Percentiles rank a stretch among this genome's conserved stretches.
Evolutionary conservation across 2,797 vertebrate genomes (phyloP).

Genomic region (Apodemus agrarius): DNA sequence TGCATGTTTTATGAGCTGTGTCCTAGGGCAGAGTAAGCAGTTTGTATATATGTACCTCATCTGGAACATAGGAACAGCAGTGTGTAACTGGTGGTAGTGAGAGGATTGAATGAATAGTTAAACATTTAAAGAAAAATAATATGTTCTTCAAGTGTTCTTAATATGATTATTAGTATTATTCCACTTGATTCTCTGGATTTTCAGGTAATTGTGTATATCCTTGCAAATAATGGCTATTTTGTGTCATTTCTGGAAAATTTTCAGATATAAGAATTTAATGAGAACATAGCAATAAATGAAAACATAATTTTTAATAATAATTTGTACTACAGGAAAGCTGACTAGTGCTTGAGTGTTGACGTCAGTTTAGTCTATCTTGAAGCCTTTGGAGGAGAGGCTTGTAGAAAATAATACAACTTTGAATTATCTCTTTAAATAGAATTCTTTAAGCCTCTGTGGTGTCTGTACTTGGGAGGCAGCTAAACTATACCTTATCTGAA

Average conservation of each 20-base stretch:
- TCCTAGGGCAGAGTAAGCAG: neutral
- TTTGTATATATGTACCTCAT: slow-evolving; percentile 18
- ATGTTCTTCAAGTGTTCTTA: neutral
- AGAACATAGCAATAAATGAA: neutral
- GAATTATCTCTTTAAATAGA: neutral
- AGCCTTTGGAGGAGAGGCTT: neutral
- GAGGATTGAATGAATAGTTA: neutral
- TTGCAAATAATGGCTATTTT: slow-evolving; percentile 27
- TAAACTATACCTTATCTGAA: neutral
- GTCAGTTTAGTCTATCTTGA: neutral
- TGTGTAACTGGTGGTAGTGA: neutral
- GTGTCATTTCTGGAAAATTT: neutral
- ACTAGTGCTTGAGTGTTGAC: neutral
- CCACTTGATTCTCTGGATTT: slow-evolving; percentile 24
- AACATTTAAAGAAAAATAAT: slow-evolving; percentile 27
- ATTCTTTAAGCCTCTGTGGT: neutral
- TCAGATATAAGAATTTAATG: neutral
- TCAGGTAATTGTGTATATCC: neutral
- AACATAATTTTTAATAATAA: slow-evolving; percentile 32
- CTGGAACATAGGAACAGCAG: neutral
- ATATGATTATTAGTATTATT: neutral
- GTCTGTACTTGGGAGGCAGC: neutral
- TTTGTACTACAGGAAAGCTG: neutral
- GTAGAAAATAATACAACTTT: neutral
- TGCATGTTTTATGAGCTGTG: neutral